Evolutionary conservation across 2,888 invertebrate species (phyloP).

Genomic region (Megaustenia siamemsis): DNA sequence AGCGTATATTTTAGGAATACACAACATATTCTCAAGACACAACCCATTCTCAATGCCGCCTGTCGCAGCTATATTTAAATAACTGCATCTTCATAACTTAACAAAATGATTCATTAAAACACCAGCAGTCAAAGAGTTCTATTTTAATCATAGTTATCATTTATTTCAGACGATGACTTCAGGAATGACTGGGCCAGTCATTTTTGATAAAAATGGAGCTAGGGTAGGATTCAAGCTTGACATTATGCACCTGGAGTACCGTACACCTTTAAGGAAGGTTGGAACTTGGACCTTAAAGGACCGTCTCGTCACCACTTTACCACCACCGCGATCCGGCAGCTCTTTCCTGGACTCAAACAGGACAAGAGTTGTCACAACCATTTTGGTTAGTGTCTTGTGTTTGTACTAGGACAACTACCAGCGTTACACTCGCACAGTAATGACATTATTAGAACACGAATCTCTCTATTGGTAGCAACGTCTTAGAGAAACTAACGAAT

Average conservation of each 20-base stretch:
- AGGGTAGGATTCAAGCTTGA: constrained; percentile 69
- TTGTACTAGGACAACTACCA: not conserved
- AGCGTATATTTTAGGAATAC: too few relatives aligned
- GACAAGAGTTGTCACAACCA: constrained; percentile 64
- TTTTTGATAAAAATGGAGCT: constrained; percentile 72
- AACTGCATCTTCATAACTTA: too few relatives aligned
- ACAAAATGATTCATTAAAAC: not conserved
- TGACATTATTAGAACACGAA: too few relatives aligned
- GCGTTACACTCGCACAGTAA: too few relatives aligned
- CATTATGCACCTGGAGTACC: constrained; percentile 72
- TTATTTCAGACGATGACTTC: constrained; percentile 65
- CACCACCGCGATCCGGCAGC: constrained; percentile 47
- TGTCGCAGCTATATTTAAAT: too few relatives aligned
- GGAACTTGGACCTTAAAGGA: constrained; percentile 65
- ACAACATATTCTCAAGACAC: too few relatives aligned
- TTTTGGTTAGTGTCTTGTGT: constrained; percentile 63
- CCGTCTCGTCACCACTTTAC: constrained; percentile 63
- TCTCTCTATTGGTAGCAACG: too few relatives aligned
- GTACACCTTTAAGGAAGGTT: constrained; percentile 64
- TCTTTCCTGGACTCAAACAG: constrained; percentile 55
- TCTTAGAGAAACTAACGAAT: too few relatives aligned
- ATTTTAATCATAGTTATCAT: not conserved
- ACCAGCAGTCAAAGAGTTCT: not conserved
- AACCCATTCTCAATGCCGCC: too few relatives aligned
- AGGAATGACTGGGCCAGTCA: constrained; percentile 75